Evolutionary conservation across 2,113 vertebrate species (phyloP).

Genomic region (Podiceps cristatus): DNA sequence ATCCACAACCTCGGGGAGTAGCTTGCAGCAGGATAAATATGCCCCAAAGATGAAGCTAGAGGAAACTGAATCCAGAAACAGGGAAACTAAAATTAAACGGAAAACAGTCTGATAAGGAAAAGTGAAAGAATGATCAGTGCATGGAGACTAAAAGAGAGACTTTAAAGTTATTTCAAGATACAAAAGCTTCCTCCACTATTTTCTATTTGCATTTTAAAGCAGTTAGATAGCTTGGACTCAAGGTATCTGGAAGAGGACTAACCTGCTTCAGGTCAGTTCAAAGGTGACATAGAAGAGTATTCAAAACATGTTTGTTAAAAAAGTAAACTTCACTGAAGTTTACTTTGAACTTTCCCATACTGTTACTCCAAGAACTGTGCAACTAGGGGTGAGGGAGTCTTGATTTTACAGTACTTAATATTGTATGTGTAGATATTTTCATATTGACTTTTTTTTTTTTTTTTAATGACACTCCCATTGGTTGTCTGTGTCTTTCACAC

Average conservation of each 20-base stretch:
- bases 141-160: not conserved
- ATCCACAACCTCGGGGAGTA: not conserved
- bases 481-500: not conserved
- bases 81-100: constrained; percentile 16
- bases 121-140: not conserved
- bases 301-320: not conserved
- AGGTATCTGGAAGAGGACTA: not conserved
- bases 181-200: not conserved
- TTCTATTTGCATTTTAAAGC: not conserved
- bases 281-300: not conserved
- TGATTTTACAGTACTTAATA: not conserved
- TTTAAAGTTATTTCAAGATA: not conserved
- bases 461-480: not conserved
- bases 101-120: not conserved
- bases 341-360: not conserved
- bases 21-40: not conserved
- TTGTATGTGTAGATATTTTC: not conserved
- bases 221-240: not conserved
- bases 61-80: constrained; percentile 24
- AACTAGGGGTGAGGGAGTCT: not conserved
- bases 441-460: not conserved
- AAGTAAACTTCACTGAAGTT: not conserved
- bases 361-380: not conserved
- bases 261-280: constrained; percentile 6
- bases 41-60: not conserved